phyloP scores from a whole-genome alignment of 2,888 invertebrate species.

The Xylota segnis region DNA sequence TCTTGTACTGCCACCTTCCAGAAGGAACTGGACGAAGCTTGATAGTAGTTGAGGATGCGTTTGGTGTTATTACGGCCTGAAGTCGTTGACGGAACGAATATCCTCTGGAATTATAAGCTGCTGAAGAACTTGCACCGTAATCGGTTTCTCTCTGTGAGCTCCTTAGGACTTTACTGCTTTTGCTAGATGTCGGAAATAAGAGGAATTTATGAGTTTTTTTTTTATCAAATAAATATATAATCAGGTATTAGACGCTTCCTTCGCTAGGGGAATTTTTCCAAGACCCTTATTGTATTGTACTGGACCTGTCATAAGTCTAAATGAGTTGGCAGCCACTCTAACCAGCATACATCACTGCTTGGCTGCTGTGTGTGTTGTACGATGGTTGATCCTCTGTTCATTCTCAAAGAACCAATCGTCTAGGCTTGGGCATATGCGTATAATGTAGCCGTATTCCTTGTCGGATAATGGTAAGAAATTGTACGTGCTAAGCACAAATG shows the following conservation, averaged over 20 bases:
- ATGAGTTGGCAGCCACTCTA: too few species aligned
- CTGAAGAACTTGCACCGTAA: slow-evolving; percentile 80
- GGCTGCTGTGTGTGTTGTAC: too few species aligned
- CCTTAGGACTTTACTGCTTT: slow-evolving; percentile 68
- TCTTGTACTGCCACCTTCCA: slow-evolving; percentile 96
- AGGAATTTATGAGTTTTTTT: neutral
- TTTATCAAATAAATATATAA: too few species aligned
- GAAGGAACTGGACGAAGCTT: slow-evolving; percentile 67
- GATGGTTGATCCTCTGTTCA: too few species aligned
- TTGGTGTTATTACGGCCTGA: slow-evolving; percentile 82
- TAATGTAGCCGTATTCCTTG: too few species aligned
- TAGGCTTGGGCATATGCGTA: too few species aligned
- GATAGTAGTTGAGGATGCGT: slow-evolving; percentile 3
- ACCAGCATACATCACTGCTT: too few species aligned
- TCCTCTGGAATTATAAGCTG: slow-evolving; percentile 83
- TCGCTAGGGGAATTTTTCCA: neutral
- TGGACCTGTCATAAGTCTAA: neutral
- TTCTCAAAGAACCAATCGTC: too few species aligned
- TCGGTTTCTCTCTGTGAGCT: slow-evolving; percentile 54
- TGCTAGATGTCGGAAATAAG: slow-evolving; percentile 19
- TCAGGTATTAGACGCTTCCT: too few species aligned
- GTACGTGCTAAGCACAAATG: too few species aligned
- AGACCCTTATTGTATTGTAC: too few species aligned
- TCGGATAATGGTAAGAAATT: too few species aligned
- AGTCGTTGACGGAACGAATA: slow-evolving; percentile 90